These are phyloP conservation scores for Caradrina kadenii DNA, from an alignment of 2,888 invertebrate genomes.

Conservation along the genomic window DNA sequence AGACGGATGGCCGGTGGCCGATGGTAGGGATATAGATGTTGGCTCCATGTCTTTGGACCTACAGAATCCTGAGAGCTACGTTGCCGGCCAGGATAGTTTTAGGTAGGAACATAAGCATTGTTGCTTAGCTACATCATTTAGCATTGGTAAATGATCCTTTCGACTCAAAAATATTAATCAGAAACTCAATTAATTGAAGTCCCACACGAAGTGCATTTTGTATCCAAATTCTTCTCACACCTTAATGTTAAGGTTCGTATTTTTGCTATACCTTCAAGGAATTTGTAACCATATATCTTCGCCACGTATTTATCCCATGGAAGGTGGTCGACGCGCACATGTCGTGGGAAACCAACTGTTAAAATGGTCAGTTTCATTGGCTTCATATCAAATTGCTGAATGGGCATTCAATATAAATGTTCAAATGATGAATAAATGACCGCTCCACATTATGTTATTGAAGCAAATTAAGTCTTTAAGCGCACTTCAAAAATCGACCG, in stretches of 20 bases:
- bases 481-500: conserved; percentile 24
- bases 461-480: conserved; percentile 44
- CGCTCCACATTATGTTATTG: conserved; percentile 47
- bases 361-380: conserved; percentile 62
- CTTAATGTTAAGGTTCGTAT: neutral
- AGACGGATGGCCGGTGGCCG: neutral
- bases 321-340: conserved; percentile 55
- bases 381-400: conserved; percentile 69
- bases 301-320: conserved; percentile 40
- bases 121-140: no score
- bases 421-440: conserved; percentile 39
- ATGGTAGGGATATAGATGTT: no score
- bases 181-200: neutral
- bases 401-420: conserved; percentile 50
- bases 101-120: no score
- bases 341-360: conserved; percentile 64
- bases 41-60: no score
- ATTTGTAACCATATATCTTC: conserved; percentile 55
- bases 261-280: conserved; percentile 41
- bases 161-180: neutral
- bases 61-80: no score
- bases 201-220: neutral
- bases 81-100: no score
- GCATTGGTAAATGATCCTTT: no score
- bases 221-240: conserved; percentile 13